These are phyloP conservation scores for Hydriomena furcata DNA, from an alignment of 2,888 invertebrate genomes.

Conservation along the genomic window DNA sequence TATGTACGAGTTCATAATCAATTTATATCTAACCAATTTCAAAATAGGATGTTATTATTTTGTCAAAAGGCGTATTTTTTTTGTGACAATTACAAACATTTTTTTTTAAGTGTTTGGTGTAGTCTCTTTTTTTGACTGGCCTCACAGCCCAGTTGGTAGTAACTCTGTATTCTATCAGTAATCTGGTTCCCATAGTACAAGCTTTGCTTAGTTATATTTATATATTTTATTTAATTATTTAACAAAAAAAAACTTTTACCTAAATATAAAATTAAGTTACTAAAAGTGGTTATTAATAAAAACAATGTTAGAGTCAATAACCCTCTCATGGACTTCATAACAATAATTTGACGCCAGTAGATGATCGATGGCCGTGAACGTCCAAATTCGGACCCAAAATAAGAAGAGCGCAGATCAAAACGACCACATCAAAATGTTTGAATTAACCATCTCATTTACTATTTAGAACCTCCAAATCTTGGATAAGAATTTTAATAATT, in stretches of 20 bases:
- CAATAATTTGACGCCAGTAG: slow-evolving; percentile 60
- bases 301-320: slow-evolving; percentile 50
- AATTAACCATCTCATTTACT: slow-evolving; percentile 14
- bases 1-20: not conserved
- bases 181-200: no score
- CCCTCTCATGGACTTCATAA: slow-evolving; percentile 46
- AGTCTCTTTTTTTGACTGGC: no score
- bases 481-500: not conserved
- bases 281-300: not conserved
- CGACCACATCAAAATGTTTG: slow-evolving; percentile 36
- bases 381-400: slow-evolving; percentile 59
- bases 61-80: no score
- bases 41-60: no score
- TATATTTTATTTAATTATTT: no score
- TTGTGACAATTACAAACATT: no score
- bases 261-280: no score
- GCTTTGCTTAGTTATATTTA: no score
- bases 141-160: no score
- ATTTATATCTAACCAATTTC: not conserved
- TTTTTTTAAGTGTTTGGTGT: no score
- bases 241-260: no score
- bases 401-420: slow-evolving; percentile 45
- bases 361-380: slow-evolving; percentile 65
- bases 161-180: no score
- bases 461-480: not conserved